Base-by-base conservation (phyloP, 1,140 invertebrate species). In the Pachyrhynchus sulphureomaculatus region DNA sequence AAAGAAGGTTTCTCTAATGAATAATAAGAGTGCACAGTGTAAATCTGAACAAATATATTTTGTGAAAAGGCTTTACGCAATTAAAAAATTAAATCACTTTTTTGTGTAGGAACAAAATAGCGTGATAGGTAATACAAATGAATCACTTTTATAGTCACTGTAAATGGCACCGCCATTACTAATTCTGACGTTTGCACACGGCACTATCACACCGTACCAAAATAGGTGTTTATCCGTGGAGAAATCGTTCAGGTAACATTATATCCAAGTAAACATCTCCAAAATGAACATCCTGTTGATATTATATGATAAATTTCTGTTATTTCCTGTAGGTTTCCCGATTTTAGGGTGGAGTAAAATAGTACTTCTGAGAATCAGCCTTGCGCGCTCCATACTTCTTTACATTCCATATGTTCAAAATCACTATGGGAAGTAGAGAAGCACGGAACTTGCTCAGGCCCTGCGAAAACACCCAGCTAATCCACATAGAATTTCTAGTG, bases 391-490 rank as follows among this genome's bases (percentile, higher is more conserved):
- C 90, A 93, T 93, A 93, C 90, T 94, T 94, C 91, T 93, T 93
- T 93, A 94, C 92, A 94, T 94, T 94, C 92, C 92, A 94, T 93
- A 94, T 76, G 84, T 83, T 75, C 76, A 82, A 81, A 81, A 82
- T 77, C 80, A 89, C 89, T 93, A 93, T 92, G 91, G 90, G 90
- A 92, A 91, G 90, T 90, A 92, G 92, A 88, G 90, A 94, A 93
- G 91, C 87, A 94, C 88, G 90, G 90, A 88, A 88, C 86, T 86
- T 80, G 81, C 84, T 83, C 83, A 76, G 79, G 79, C 79, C 78
- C 33, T 47, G 20, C 26, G 9, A 44, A 15, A 17, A 44, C 8
- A 44, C 21, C 18, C 21, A 9, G 10, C n/a, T 26, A 18, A 12
- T 29, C 32, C 10, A 33, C n/a, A 33, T n/a, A 33, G n/a, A 9